These are phyloP conservation scores for Ambastaia sidthimunki DNA, from an alignment of 2,797 vertebrate genomes.

Conservation along the genomic window DNA sequence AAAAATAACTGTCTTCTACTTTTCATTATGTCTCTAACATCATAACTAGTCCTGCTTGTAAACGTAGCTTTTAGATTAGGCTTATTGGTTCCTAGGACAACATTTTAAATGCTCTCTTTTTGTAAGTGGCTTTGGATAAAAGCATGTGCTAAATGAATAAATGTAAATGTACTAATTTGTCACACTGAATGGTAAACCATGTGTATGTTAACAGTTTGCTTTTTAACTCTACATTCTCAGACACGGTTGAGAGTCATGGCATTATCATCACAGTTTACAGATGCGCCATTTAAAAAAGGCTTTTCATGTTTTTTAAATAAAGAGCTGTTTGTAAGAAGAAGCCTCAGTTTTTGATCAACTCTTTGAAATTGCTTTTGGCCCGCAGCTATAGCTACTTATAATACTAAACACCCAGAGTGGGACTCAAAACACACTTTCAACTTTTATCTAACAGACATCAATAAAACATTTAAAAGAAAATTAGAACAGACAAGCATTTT, in stretches of 20 bases:
- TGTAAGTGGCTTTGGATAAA: too few species aligned
- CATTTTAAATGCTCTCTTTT: too few species aligned
- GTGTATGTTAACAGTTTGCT: background rate
- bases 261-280: background rate
- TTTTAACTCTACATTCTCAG: background rate
- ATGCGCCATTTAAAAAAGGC: background rate
- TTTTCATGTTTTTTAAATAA: conserved; percentile 6
- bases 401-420: background rate
- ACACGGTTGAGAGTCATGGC: background rate
- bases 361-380: background rate
- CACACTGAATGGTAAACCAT: background rate
- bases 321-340: background rate
- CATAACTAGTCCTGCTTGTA: too few species aligned
- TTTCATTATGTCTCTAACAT: too few species aligned
- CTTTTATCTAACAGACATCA: background rate
- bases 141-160: too few species aligned
- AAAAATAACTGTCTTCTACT: too few species aligned
- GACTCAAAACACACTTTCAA: background rate
- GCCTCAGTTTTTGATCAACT: background rate
- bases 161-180: conserved; percentile 10
- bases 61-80: too few species aligned
- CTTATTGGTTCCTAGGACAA: too few species aligned
- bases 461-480: background rate
- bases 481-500: background rate
- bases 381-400: background rate